phyloP scores from a whole-genome alignment of 1,140 invertebrate species.

The Papilio helenus region DNA sequence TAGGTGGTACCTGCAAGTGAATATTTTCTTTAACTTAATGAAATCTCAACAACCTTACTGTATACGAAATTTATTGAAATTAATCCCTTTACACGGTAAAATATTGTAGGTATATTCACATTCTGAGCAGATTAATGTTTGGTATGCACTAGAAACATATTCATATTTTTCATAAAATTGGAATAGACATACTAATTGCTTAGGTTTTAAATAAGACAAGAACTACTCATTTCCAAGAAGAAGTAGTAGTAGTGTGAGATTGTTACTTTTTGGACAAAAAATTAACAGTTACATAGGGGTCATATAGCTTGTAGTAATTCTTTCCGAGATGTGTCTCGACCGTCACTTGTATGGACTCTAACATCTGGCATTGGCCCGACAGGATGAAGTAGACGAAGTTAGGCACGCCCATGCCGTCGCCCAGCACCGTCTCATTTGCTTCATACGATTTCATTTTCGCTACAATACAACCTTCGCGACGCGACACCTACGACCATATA shows the following conservation, averaged over 20 bases:
- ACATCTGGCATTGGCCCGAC: slow-evolving; percentile 84
- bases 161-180: background rate
- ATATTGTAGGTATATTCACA: background rate
- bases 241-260: background rate
- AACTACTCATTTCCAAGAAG: too few species aligned
- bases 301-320: slow-evolving; percentile 79
- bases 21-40: background rate
- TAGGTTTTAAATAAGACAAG: too few species aligned
- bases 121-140: too few species aligned
- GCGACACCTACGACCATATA: slow-evolving; percentile 67
- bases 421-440: slow-evolving; percentile 84
- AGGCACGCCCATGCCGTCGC: slow-evolving; percentile 84
- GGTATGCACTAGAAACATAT: too few species aligned
- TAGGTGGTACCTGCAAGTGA: slow-evolving; percentile 57
- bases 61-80: background rate
- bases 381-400: slow-evolving; percentile 86
- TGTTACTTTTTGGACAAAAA: background rate
- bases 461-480: slow-evolving; percentile 86
- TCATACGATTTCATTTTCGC: slow-evolving; percentile 84
- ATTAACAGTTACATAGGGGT: slow-evolving; percentile 63
- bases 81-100: background rate
- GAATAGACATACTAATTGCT: too few species aligned
- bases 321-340: slow-evolving; percentile 64
- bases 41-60: background rate
- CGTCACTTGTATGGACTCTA: slow-evolving; percentile 84